Evolutionary conservation across 1,140 invertebrate species (phyloP), one percentile per base, ranked within the genome.

Genomic region (Eriosoma lanigerum): DNA sequence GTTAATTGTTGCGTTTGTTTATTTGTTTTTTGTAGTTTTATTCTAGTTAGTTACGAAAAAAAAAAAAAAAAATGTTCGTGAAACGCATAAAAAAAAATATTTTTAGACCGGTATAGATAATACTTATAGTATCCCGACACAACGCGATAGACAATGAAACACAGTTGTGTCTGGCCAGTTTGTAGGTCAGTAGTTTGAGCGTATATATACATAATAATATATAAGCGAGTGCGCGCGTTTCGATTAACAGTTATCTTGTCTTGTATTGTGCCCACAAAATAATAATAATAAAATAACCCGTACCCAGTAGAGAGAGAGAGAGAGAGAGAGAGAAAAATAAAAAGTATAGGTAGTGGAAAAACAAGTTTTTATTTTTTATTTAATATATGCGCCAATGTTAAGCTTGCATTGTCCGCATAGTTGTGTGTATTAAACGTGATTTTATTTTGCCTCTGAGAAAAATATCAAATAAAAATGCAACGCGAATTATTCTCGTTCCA

Each of bases 161-260:
- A 21, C 19, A 8, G 52, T 46, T 46, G 56, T 62, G 75, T 78
- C 75, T 78, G 75, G 75, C 32, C 15, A 46, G 75, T 78, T 78
- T 46, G 75, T 78, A 78, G 75, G 75, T 78, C 75, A 78, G 75
- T 78, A 62, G 75, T 62, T 78, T 78, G 72, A 56, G 72, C 4
- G 50, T 32, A 52, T 62, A 48, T 48, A 48, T 48, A 48, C 46
- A 48, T 48, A 48, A 4, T 8, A 15, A 15, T 38, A 21, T 44
- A 46, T 15, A 15, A 17, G 46, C 21, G 17, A 44, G 54, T 13
- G 54, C 38, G 73, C 38, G 54, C 44, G 75, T 60, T 78, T 78
- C 56, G 56, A 62, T 78, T 78, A 78, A 78, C 75, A 48, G 75
- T 78, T 78, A 78, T 78, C 54, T 62, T 24, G 32, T 46, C 54